Evolutionary conservation across 2,888 invertebrate genomes (phyloP).

Genomic region (Bugula neritina): DNA sequence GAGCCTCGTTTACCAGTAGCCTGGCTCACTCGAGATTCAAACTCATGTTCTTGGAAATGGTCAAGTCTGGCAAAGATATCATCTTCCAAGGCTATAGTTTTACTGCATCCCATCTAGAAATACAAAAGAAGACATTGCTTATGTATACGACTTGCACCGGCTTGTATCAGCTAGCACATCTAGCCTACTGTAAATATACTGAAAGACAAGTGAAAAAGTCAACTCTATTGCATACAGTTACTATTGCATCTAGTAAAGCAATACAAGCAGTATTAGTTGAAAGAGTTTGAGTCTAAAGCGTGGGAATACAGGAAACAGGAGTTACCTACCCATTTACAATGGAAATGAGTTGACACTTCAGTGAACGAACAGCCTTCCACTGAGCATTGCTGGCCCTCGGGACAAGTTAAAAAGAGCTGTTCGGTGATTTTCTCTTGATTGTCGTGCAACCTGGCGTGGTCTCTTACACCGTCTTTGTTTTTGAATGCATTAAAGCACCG

Average conservation of each 20-base stretch:
- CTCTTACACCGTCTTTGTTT: slow-evolving; percentile 65
- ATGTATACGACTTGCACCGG: too few relatives aligned
- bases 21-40: slow-evolving; percentile 71
- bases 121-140: too few relatives aligned
- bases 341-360: slow-evolving; percentile 75
- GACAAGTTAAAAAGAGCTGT: slow-evolving; percentile 64
- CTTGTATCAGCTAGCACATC: too few relatives aligned
- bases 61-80: slow-evolving; percentile 61
- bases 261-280: too few relatives aligned
- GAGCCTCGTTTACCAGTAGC: slow-evolving; percentile 61
- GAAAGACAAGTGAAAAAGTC: too few relatives aligned
- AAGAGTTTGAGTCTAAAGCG: too few relatives aligned
- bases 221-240: too few relatives aligned
- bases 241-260: too few relatives aligned
- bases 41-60: slow-evolving; percentile 79
- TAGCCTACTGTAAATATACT: too few relatives aligned
- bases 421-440: slow-evolving; percentile 80
- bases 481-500: slow-evolving; percentile 50
- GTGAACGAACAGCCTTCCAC: slow-evolving; percentile 39
- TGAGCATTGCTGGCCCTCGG: slow-evolving; percentile 60
- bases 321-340: slow-evolving; percentile 78
- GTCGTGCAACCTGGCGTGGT: slow-evolving; percentile 79
- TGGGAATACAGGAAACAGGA: too few relatives aligned
- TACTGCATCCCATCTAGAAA: slow-evolving; percentile 42
- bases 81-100: slow-evolving; percentile 57